Conservation (phyloP, 2,797 vertebrate species). For the Prionace glauca region DNA sequence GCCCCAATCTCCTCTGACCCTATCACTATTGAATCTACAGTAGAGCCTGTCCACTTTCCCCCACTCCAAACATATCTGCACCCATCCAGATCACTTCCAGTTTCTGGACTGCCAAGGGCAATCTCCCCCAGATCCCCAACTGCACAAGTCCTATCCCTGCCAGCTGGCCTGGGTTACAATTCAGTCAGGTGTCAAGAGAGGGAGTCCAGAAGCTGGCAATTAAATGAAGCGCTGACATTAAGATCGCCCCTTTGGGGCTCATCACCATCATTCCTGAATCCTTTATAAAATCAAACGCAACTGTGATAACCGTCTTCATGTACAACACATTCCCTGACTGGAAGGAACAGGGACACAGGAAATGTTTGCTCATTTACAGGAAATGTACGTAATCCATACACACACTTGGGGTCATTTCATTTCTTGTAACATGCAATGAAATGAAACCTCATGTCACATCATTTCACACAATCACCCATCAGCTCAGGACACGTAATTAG, state of each 20-base stretch:
- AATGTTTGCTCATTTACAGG: neutral
- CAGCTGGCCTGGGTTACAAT: neutral
- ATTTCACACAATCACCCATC: neutral
- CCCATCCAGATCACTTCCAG: neutral
- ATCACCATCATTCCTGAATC: neutral
- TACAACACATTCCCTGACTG: neutral
- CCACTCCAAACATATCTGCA: neutral
- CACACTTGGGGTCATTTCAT: neutral
- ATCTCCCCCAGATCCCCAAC: neutral
- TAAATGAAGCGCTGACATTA: neutral
- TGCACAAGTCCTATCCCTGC: neutral
- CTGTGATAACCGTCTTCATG: neutral
- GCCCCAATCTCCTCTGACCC: neutral
- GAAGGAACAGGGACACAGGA: neutral
- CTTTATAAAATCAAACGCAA: neutral
- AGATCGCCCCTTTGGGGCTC: neutral
- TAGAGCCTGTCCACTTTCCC: too few species aligned
- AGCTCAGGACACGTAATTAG: neutral
- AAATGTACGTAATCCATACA: too few species aligned
- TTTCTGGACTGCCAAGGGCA: neutral
- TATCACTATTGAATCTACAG: neutral
- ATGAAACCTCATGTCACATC: neutral
- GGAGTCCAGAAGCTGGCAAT: too few species aligned
- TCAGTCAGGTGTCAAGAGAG: neutral
- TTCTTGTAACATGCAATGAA: neutral